Conservation (phyloP, 2,888 invertebrate genomes). For the Spodoptera littoralis region DNA sequence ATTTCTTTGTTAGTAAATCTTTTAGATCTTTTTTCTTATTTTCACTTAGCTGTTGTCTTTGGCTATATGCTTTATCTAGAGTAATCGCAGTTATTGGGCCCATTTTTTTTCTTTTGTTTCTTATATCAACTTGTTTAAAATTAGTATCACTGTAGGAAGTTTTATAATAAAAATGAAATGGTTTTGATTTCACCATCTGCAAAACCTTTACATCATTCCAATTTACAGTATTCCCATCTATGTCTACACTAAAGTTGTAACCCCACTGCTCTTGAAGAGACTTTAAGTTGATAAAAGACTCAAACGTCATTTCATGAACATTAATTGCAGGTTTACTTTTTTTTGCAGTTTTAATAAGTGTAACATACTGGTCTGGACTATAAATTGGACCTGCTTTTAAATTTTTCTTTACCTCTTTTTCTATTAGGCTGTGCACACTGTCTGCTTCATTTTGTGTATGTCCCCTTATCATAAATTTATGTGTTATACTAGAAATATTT, state of each 20-base stretch:
- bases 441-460: constrained; percentile 69
- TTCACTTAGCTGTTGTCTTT: constrained; percentile 13
- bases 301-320: constrained; percentile 43
- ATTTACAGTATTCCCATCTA: constrained; percentile 37
- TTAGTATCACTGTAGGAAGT: constrained; percentile 38
- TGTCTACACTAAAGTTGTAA: constrained; percentile 46
- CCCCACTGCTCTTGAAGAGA: constrained; percentile 50
- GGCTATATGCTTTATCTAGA: constrained; percentile 12
- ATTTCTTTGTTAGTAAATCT: constrained; percentile 6
- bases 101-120: constrained; percentile 43
- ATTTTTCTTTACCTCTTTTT: constrained; percentile 61
- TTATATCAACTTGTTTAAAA: constrained; percentile 39
- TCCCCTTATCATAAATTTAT: constrained; percentile 64
- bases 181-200: constrained; percentile 13
- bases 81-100: constrained; percentile 6
- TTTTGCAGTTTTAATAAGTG: constrained; percentile 39
- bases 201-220: constrained; percentile 51
- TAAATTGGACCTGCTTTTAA: constrained; percentile 55
- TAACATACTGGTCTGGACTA: constrained; percentile 38
- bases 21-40: too few species aligned
- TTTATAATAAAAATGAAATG: constrained; percentile 35
- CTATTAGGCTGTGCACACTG: constrained; percentile 63
- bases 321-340: constrained; percentile 35
- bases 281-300: constrained; percentile 44
- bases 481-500: constrained; percentile 57